phyloP scores from a whole-genome alignment of 2,113 vertebrate genomes.

The Nipponia nippon region DNA sequence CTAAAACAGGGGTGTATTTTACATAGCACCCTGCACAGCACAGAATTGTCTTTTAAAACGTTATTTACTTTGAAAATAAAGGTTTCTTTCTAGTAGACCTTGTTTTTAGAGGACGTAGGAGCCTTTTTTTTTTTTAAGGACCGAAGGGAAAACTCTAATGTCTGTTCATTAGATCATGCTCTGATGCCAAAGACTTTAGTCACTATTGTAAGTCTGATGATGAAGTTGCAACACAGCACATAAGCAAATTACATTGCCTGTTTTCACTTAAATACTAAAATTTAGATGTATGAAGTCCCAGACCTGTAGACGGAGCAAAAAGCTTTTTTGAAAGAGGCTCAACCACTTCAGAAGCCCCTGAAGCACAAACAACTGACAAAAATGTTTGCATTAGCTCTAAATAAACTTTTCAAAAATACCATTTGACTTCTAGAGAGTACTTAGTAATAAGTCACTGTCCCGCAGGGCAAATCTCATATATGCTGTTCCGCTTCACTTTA shows the following conservation, averaged over 20 bases:
- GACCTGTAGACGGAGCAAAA: not conserved
- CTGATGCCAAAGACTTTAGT: not conserved
- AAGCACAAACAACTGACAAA: not conserved
- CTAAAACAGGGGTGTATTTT: not conserved
- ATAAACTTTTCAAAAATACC: not conserved
- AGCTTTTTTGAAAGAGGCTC: not conserved
- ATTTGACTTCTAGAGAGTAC: not conserved
- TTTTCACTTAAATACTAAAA: not conserved
- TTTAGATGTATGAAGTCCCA: not conserved
- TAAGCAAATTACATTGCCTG: not conserved
- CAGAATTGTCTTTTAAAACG: not conserved
- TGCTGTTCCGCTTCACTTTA: not conserved
- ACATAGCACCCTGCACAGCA: rapidly evolving
- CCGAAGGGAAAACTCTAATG: not conserved
- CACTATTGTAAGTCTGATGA: not conserved
- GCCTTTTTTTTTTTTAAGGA: not conserved
- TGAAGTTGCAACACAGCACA: not conserved
- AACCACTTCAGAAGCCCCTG: not conserved
- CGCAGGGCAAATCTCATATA: not conserved
- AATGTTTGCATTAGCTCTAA: not conserved
- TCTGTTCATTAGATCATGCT: not conserved
- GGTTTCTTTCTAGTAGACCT: not conserved
- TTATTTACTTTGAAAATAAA: not conserved
- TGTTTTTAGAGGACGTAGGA: not conserved
- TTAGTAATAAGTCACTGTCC: not conserved